Base-by-base conservation (phyloP, 1,140 invertebrate species). In the Euschistus heros region DNA sequence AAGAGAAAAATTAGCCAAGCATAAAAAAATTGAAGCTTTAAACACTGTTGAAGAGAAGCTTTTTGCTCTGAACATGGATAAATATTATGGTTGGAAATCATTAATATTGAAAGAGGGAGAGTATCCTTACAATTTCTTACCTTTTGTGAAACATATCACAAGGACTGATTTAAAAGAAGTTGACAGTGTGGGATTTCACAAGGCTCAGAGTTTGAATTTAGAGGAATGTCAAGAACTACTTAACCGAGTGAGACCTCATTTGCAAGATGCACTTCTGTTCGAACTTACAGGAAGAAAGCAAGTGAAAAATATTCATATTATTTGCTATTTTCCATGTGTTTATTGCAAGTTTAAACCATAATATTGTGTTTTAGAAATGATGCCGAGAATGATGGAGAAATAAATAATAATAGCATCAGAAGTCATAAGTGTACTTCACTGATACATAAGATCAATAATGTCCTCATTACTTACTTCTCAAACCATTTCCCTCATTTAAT, bases 31-130 rank as follows among this genome's bases (percentile, higher is more conserved):
- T 24, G 80, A 81, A 70, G 72, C 76, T 8, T 68, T 88, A 44
- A 77, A 82, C 55, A 89, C 87, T 0, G 80, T 90, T 0, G 90
- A 92, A 75, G 87, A 91, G 76, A 93, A 93, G 74, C 77, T 88
- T 63, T 83, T 89, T 54, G 86, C 86, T 71, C 64, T 90, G 4
- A 91, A 90, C 73, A 85, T 92, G 81, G 85, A 86, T 7, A 79
- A 81, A 59, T 90, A 86, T 73, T 92, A 89, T 74, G 88, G 89
- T 8, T 92, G 82, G 78, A 80, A 80, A 68, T 80, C 79, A 30
- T 72, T 84, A 24, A 75, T 82, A 66, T 72, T 92, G 6, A 72
- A 77, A 1, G 85, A 89, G 71, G 73, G 79, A 57, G 55, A 68
- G 22, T 71, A 85, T 55, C 82, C 81, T 3, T 91, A 88, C 70